phyloP scores from a whole-genome alignment of 2,888 invertebrate genomes.

The Drosophila pseudotalamancana region DNA sequence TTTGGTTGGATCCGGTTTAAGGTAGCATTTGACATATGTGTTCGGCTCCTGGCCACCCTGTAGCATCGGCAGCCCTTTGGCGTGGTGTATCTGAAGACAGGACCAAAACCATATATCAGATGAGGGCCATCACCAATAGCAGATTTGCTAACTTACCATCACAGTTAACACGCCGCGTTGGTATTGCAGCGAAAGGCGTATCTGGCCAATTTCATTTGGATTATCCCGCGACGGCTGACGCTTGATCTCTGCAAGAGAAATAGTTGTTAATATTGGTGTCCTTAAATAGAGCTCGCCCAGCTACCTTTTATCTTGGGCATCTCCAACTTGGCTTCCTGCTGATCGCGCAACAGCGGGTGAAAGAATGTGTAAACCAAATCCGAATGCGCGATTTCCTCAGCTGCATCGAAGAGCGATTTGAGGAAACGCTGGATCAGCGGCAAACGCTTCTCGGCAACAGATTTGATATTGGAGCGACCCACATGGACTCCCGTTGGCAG shows the following conservation, averaged over 20 bases:
- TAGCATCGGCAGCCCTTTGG: conserved; percentile 92
- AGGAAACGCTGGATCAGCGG: conserved; percentile 95
- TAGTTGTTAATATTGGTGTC: background rate
- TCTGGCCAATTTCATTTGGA: conserved; percentile 88
- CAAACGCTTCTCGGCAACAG: conserved; percentile 96
- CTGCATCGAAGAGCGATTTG: conserved; percentile 92
- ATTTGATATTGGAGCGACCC: conserved; percentile 96
- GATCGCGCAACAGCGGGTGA: conserved; percentile 97
- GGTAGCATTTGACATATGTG: conserved; percentile 95
- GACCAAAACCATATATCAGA: background rate
- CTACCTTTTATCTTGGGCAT: conserved; percentile 91
- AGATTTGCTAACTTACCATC: conserved; percentile 86
- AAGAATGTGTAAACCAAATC: conserved; percentile 99
- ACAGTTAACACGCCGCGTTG: conserved; percentile 90
- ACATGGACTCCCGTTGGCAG: conserved; percentile 91
- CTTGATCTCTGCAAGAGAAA: conserved; percentile 64
- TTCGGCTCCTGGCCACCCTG: conserved; percentile 93
- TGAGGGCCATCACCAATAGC: background rate
- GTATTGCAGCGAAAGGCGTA: conserved; percentile 92
- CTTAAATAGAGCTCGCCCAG: background rate
- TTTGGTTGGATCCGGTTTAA: conserved; percentile 96
- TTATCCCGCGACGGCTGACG: conserved; percentile 80
- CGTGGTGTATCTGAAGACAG: conserved; percentile 89
- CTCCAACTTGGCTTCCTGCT: conserved; percentile 94
- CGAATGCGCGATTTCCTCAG: conserved; percentile 97